Base-by-base conservation (phyloP, 2,888 invertebrate species). In the Drosophila koepferae region DNA sequence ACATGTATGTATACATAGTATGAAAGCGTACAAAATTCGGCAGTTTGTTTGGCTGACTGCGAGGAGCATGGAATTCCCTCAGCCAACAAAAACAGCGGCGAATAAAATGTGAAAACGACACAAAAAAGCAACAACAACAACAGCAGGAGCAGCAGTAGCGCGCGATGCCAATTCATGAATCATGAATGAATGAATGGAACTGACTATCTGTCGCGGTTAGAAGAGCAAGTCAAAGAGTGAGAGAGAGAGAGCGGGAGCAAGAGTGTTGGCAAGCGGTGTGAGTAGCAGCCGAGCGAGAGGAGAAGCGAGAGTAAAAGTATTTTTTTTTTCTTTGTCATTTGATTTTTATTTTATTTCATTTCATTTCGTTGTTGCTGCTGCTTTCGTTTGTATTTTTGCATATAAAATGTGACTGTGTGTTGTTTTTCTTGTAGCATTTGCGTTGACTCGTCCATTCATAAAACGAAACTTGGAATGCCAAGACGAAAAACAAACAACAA, bases 101-200 rank as follows among this genome's bases (percentile, higher is more conserved):
- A 74, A 71, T 28, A 69, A 80, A 63, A 80, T 74, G 73, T 77
- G 68, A 77, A 80, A 81, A 77, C 81, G 66, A 77, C 64, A 58
- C 55, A 55, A 28, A 62, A 20, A 43, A 46, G 41, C 40, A 44
- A 20, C 44, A 40, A 2, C 16, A n/a, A 40, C 40, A 16, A 8
- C 16, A 7, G 2, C 16, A 16, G 2, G 16, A 65, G 46, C 53
- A 61, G 79, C 62, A 46, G 16, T 20, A 48, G 41, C 65, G 44
- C 18, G 43, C 72, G 55, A 60, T 60, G 61, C 46, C 80, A 65
- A 76, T 80, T 78, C 77, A 78, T 78, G 77, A 78, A 76, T 77
- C 77, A 77, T 78, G 72, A 72, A 81, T 84, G 83, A 72, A 81
- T 84, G 83, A 86, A 86, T 86, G 90, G 89, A 86, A 77, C 84